Evolutionary conservation across 2,113 vertebrate species (phyloP).

Genomic region (Opisthocomus hoazin): DNA sequence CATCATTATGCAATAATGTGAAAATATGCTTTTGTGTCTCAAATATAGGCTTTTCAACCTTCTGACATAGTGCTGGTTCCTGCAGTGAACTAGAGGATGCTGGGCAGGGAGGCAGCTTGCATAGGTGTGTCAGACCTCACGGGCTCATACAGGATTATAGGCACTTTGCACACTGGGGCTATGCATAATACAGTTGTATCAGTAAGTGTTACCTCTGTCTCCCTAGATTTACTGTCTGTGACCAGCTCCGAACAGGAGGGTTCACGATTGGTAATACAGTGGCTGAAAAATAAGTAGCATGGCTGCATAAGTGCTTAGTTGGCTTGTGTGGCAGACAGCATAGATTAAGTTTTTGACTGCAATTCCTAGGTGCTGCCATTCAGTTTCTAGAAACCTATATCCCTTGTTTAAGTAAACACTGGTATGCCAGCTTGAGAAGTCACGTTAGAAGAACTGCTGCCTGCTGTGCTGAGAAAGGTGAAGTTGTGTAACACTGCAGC

Average conservation of each 20-base stretch:
- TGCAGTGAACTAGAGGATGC: neutral
- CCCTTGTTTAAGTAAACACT: neutral
- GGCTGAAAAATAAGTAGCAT: neutral
- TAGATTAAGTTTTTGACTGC: neutral
- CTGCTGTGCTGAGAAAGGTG: neutral
- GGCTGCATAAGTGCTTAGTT: neutral
- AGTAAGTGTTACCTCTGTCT: neutral
- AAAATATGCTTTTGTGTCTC: neutral
- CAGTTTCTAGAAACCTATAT: neutral
- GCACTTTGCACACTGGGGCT: neutral
- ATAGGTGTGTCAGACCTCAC: accelerated
- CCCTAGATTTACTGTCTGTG: neutral
- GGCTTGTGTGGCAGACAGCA: neutral
- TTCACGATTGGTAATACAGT: accelerated
- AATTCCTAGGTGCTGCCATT: neutral
- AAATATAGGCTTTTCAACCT: accelerated
- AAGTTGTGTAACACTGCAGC: slow-evolving; percentile 64
- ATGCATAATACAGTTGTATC: neutral
- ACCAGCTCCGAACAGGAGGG: neutral
- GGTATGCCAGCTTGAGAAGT: neutral
- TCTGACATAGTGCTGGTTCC: neutral
- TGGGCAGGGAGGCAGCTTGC: neutral
- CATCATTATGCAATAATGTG: neutral
- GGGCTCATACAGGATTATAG: neutral
- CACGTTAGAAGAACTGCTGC: neutral